Evolutionary conservation across 2,888 invertebrate genomes (phyloP).

Genomic region (Buathra laborator): DNA sequence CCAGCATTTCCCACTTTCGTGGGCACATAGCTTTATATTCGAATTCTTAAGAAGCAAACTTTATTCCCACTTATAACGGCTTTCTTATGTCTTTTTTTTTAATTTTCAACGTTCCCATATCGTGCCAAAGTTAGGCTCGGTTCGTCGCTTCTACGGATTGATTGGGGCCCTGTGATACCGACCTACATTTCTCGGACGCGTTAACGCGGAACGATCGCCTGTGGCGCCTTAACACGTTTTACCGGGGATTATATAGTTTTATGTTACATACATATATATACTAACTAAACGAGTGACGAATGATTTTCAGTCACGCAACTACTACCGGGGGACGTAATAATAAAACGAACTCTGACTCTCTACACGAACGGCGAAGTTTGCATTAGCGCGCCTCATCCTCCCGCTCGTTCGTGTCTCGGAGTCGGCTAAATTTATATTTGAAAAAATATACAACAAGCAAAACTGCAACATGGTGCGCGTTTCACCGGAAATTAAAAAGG

Average conservation of each 20-base stretch:
- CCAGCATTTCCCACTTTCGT: background rate
- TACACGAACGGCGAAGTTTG: slow-evolving; percentile 35
- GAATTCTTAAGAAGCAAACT: too few relatives aligned
- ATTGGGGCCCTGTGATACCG: slow-evolving; percentile 11
- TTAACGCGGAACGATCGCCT: slow-evolving; percentile 42
- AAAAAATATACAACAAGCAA: slow-evolving; percentile 51
- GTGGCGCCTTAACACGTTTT: background rate
- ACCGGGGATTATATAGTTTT: background rate
- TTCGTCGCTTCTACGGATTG: background rate
- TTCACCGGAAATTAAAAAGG: slow-evolving; percentile 59
- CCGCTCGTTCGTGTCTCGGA: background rate
- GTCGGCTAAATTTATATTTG: slow-evolving; percentile 60
- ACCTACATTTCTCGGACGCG: slow-evolving; percentile 46
- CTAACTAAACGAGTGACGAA: slow-evolving; percentile 50
- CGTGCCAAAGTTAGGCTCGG: slow-evolving; percentile 17
- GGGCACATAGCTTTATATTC: too few relatives aligned
- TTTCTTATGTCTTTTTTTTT: background rate
- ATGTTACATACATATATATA: background rate
- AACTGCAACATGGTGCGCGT: background rate
- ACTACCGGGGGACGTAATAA: slow-evolving; percentile 25
- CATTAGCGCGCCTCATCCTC: slow-evolving; percentile 30
- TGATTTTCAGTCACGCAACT: slow-evolving; percentile 59
- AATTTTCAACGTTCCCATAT: background rate
- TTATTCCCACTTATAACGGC: too few relatives aligned
- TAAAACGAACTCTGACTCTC: slow-evolving; percentile 20